Conservation (phyloP, 1,140 invertebrate species). For the Cotesia chilonis region DNA sequence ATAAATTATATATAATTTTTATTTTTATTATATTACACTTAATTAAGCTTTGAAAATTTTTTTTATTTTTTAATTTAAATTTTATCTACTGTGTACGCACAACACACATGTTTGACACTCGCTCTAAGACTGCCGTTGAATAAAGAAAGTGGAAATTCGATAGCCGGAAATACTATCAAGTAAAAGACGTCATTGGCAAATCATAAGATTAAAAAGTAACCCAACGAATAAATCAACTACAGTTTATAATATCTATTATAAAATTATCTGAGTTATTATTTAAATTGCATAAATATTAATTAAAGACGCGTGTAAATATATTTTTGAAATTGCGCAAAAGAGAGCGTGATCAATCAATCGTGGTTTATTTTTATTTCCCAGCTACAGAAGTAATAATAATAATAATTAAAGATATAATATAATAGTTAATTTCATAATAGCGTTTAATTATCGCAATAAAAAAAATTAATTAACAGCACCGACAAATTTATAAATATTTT, state of each 20-base stretch:
- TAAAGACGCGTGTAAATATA: slow-evolving; percentile 28
- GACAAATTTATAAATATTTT: too few species aligned
- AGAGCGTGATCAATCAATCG: slow-evolving; percentile 26
- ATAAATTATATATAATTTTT: too few species aligned
- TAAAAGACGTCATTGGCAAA: slow-evolving; percentile 19
- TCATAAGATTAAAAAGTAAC: background rate
- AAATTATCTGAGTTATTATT: background rate
- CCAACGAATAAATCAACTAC: too few species aligned
- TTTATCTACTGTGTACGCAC: too few species aligned
- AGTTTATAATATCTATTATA: too few species aligned
- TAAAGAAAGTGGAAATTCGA: slow-evolving; percentile 51
- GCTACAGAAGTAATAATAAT: background rate
- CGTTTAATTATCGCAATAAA: too few species aligned
- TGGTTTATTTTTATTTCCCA: slow-evolving; percentile 4
- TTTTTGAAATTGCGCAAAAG: slow-evolving; percentile 41
- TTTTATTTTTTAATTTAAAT: too few species aligned
- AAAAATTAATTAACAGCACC: too few species aligned
- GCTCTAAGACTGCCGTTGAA: background rate
- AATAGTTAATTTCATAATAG: background rate
- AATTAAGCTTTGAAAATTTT: too few species aligned
- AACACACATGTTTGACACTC: slow-evolving; percentile 1
- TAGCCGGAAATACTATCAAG: slow-evolving; percentile 14
- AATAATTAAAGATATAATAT: background rate
- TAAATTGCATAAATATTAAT: slow-evolving; percentile 24
- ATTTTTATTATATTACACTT: too few species aligned